Evolutionary conservation across 2,113 vertebrate genomes (phyloP).

Genomic region (Xiphophorus couchianus): DNA sequence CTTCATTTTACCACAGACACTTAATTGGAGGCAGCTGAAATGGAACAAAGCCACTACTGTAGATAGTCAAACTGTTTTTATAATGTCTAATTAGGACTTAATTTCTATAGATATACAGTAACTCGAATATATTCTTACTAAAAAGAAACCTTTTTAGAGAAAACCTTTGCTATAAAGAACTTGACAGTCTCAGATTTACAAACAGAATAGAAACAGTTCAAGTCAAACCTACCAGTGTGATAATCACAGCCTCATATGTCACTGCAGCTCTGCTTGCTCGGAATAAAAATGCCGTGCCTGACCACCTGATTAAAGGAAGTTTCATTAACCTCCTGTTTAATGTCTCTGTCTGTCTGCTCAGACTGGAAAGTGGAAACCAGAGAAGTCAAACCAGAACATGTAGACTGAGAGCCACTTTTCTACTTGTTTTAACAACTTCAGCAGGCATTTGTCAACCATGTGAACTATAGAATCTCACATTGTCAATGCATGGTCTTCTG

Average conservation of each 20-base stretch:
- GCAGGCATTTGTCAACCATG: neutral
- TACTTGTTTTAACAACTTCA: neutral
- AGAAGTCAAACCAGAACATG: neutral
- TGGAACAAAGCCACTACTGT: neutral
- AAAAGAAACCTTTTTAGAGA: neutral
- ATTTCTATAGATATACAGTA: neutral
- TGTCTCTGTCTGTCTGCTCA: neutral
- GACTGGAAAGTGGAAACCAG: neutral
- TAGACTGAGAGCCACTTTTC: neutral
- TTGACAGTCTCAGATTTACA: neutral
- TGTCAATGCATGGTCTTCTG: too few species aligned
- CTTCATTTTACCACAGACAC: too few species aligned
- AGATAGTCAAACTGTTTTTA: neutral
- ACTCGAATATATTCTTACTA: neutral
- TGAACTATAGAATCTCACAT: too few species aligned
- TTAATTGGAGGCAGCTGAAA: neutral
- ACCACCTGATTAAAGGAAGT: neutral
- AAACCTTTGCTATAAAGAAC: neutral
- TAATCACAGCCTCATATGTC: neutral
- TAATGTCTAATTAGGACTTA: neutral
- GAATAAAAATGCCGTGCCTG: neutral
- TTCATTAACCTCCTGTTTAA: conserved; percentile 3
- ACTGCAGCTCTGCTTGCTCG: neutral
- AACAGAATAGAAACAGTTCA: too few species aligned
- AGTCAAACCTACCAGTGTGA: neutral